Conservation (phyloP, 1,140 invertebrate species). For the Pogonomyrmex californicus region DNA sequence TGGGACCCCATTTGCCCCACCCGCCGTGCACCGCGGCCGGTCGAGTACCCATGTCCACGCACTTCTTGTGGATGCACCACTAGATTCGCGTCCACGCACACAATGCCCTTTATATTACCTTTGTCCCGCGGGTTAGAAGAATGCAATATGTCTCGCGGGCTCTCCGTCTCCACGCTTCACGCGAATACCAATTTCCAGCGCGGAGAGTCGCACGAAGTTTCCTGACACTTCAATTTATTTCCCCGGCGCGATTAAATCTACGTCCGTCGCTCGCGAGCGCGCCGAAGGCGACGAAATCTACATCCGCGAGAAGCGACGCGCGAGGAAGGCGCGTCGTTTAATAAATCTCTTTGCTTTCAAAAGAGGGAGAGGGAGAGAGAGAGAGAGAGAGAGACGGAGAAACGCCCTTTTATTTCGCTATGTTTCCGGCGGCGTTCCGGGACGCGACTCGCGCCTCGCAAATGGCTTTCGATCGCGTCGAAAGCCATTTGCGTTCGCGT, state of each 20-base stretch:
- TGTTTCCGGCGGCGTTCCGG: conserved; percentile 40
- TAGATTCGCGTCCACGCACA: conserved; percentile 74
- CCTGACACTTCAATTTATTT: conserved; percentile 63
- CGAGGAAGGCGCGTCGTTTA: conserved; percentile 43
- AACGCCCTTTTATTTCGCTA: conserved; percentile 46
- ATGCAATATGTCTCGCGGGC: conserved; percentile 39
- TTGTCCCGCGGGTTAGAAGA: conserved; percentile 27
- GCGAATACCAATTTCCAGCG: conserved; percentile 59
- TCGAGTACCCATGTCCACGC: conserved; percentile 89
- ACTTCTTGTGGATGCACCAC: conserved; percentile 90
- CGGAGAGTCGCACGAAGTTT: conserved; percentile 54
- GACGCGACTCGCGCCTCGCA: conserved; percentile 28
- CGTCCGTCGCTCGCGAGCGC: conserved; percentile 48
- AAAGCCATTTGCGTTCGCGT: conserved; percentile 41
- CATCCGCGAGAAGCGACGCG: conserved; percentile 46
- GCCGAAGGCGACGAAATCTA: conserved; percentile 64
- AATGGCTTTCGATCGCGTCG: conserved; percentile 53
- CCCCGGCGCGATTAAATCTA: conserved; percentile 61
- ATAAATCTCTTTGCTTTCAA: conserved; percentile 46
- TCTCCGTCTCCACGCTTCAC: background rate
- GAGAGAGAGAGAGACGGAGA: conserved; percentile 2
- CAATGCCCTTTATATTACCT: background rate
- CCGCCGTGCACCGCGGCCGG: conserved; percentile 89
- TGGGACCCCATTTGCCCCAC: conserved; percentile 89
- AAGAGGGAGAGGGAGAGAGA: background rate